A percentile compares a stretch with the other conserved stretches of the same genome.
Conservation (phyloP, 2,888 invertebrate species). For the Phragmatobia fuliginosa region DNA sequence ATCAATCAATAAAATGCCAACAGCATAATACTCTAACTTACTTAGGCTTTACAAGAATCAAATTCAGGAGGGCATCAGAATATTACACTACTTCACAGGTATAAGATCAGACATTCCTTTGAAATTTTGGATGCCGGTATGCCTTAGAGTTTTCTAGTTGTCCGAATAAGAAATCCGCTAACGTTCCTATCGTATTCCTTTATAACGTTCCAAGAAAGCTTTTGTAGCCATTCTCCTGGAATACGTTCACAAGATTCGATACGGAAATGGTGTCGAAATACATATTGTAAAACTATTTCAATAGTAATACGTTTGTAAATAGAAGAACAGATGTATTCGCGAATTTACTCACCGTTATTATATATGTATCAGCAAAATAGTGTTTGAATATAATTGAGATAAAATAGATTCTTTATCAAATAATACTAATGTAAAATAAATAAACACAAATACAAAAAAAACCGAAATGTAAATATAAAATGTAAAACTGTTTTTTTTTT, state of each 20-base stretch:
- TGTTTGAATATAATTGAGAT: no score
- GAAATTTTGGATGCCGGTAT: not conserved
- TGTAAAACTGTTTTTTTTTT: no score
- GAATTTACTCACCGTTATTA: no score
- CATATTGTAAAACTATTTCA: not conserved
- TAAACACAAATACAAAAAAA: no score
- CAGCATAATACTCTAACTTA: not conserved
- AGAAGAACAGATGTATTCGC: no score
- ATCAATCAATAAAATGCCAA: not conserved
- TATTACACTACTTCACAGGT: not conserved
- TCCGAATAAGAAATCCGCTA: constrained; percentile 3
- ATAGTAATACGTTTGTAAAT: not conserved
- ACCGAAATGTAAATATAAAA: no score
- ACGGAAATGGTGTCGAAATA: not conserved
- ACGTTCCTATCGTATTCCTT: constrained; percentile 8
- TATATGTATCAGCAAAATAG: no score
- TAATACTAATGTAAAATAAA: no score
- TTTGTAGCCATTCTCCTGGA: constrained; percentile 8
- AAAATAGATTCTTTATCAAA: no score
- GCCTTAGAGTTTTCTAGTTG: constrained; percentile 1
- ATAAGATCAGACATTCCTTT: constrained; percentile 2
- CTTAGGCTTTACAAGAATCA: not conserved
- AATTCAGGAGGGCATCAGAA: constrained; percentile 3
- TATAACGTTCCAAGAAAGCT: constrained; percentile 4
- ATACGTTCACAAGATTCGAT: constrained; percentile 4